Conservation (phyloP, 2,113 vertebrate species). For the Caracal caracal region DNA sequence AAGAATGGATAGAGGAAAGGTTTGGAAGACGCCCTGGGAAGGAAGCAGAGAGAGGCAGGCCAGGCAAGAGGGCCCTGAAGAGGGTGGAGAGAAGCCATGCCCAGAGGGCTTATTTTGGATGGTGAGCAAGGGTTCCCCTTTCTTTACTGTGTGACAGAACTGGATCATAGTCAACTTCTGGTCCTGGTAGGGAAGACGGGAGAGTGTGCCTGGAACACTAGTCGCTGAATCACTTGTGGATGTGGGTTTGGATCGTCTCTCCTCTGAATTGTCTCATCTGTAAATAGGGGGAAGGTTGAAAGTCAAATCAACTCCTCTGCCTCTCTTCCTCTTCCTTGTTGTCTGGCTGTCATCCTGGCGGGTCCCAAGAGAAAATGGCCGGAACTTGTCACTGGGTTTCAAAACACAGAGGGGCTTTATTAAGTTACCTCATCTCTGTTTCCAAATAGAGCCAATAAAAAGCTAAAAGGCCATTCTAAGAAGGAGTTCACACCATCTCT, state of each 20-base stretch:
- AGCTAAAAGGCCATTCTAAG: not conserved
- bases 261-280: not conserved
- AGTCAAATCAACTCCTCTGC: not conserved
- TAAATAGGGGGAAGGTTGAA: not conserved
- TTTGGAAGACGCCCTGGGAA: not conserved
- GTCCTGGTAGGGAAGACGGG: not conserved
- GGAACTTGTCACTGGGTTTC: not conserved
- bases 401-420: not conserved
- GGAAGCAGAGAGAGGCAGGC: not conserved
- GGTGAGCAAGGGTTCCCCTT: not conserved
- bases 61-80: not conserved
- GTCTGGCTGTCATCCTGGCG: not conserved
- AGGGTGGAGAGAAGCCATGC: not conserved
- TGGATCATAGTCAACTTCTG: not conserved
- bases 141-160: not conserved
- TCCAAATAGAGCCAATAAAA: not conserved
- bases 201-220: not conserved
- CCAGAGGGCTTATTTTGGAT: not conserved
- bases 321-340: not conserved
- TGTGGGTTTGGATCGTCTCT: not conserved
- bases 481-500: not conserved
- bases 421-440: not conserved
- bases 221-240: not conserved
- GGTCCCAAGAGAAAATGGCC: not conserved
- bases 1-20: not conserved